These are phyloP conservation scores for Triplophysa dalaica DNA, from an alignment of 2,113 vertebrate species.

Conservation along the genomic window DNA sequence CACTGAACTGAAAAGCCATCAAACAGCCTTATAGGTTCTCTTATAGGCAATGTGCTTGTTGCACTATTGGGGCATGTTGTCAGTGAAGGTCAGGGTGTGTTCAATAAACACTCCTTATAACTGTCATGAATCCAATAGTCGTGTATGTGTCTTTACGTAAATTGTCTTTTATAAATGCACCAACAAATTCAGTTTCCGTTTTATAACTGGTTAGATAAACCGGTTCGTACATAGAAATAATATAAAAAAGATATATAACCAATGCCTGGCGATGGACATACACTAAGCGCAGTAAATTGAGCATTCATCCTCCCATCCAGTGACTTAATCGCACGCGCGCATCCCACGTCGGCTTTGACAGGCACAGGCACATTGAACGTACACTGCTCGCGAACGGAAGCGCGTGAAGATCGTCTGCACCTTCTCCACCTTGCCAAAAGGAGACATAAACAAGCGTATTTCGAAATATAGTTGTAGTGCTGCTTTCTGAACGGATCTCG, in stretches of 20 bases:
- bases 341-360: conserved; percentile 40
- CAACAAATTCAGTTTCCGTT: too few relatives aligned
- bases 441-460: background rate
- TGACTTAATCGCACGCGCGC: conserved; percentile 32
- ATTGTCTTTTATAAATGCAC: too few relatives aligned
- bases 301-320: conserved; percentile 19
- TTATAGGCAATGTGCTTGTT: too few relatives aligned
- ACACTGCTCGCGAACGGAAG: conserved; percentile 3
- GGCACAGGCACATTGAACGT: conserved; percentile 17
- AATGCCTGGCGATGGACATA: background rate
- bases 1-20: too few relatives aligned
- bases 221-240: too few relatives aligned
- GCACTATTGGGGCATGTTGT: too few relatives aligned
- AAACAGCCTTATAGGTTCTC: too few relatives aligned
- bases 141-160: too few relatives aligned
- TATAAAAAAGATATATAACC: background rate
- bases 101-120: too few relatives aligned
- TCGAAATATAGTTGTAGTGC: background rate
- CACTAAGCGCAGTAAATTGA: conserved; percentile 25
- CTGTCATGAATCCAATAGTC: too few relatives aligned
- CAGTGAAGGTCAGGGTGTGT: too few relatives aligned
- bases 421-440: conserved; percentile 11
- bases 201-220: too few relatives aligned
- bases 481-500: background rate
- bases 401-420: conserved; percentile 2